Percentiles rank a stretch among this genome's conserved stretches.
These are phyloP conservation scores for Crotalus adamanteus DNA, from an alignment of 2,797 vertebrate species.

Conservation along the genomic window DNA sequence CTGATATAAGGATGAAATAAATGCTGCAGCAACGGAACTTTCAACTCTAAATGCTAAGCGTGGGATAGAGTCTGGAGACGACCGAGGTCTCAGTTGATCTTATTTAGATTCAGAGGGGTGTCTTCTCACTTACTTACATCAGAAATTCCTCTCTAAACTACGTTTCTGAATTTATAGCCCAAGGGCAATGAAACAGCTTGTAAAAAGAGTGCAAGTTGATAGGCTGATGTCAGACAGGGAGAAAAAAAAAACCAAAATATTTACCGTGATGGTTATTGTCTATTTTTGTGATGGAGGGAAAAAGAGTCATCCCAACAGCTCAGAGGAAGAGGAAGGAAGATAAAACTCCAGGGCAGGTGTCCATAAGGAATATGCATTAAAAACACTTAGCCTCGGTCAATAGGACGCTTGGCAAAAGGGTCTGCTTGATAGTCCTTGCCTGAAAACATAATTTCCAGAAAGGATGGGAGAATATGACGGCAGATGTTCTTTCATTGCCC, in stretches of 20 bases:
- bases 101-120: background rate
- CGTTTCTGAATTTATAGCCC: background rate
- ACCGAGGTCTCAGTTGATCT: background rate
- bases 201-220: background rate
- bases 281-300: constrained; percentile 18
- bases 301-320: constrained; percentile 30
- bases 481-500: background rate
- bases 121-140: background rate
- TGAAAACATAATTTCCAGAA: constrained; percentile 7
- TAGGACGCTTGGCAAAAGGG: background rate
- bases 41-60: background rate
- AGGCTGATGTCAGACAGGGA: background rate
- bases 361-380: constrained; percentile 15
- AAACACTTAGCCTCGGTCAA: constrained; percentile 11
- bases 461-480: background rate
- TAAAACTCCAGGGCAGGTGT: background rate
- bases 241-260: background rate
- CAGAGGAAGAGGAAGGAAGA: background rate
- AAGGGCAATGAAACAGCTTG: background rate
- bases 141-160: background rate
- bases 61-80: background rate
- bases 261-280: constrained; percentile 30
- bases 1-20: background rate
- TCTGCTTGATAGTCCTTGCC: background rate
- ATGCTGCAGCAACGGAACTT: background rate